Evolutionary conservation across 2,888 invertebrate species (phyloP), one percentile per base, ranked within the genome.

Genomic region (Hyles lineata): DNA sequence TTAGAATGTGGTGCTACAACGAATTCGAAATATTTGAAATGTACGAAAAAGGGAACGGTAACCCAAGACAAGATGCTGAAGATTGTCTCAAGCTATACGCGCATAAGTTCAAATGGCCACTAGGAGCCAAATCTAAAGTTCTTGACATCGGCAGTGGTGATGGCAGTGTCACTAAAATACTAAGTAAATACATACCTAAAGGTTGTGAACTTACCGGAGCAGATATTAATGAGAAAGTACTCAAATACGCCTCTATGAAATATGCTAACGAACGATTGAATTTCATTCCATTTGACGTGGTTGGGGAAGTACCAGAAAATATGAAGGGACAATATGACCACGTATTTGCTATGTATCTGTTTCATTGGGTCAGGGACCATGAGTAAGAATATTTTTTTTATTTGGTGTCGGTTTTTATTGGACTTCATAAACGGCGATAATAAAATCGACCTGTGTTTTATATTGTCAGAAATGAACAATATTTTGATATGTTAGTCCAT

Each of bases 331-430:
- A 89, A 35, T 97, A 96, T 82, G 95, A 96, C 83, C 97, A 97
- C 83, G 95, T 96, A 0, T 96, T 97, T 72, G 97, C 97, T 0
- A 97, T 97, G 85, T 97, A 97, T 85, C 96, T 97, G 75, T 91
- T 98, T 6, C 97, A 98, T 82, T 98, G 98, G 98, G 96, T 97
- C 50, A 95, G 95, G 78, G 95, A 97, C 83, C 96, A 97, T 87
- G 95, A 95, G 97, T 97, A 92, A 92, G 95, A n/a, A n/a, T n/a
- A n/a, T n/a, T 89, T 62, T 67, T 29, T 19, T 32, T 59, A 29
- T 21, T 67, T n/a, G n/a, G n/a, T n/a, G n/a, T n/a, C n/a, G n/a
- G n/a, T n/a, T n/a, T n/a, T n/a, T n/a, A n/a, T n/a, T n/a, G n/a
- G n/a, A n/a, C n/a, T n/a, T n/a, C n/a, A n/a, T n/a, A n/a, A n/a